These are phyloP conservation scores for Pelobates cultripes DNA, from an alignment of 2,797 vertebrate genomes.

Conservation along the genomic window DNA sequence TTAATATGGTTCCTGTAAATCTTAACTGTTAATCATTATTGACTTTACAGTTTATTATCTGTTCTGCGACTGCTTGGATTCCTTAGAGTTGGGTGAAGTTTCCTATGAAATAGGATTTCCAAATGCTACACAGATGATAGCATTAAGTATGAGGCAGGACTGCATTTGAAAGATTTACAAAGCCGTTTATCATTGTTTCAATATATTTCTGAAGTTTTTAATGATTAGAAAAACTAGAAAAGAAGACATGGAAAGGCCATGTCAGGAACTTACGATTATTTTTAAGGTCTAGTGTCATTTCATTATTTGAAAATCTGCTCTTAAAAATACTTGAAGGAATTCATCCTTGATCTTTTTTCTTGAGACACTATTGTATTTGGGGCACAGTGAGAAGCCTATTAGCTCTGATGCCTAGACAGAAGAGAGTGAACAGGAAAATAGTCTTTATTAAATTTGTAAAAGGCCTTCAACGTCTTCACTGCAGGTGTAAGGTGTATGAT, in stretches of 20 bases:
- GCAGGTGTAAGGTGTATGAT: conserved; percentile 56
- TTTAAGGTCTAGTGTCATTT: conserved; percentile 51
- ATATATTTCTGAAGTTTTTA: conserved; percentile 45
- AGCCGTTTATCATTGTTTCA: conserved; percentile 52
- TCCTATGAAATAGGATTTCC: too few relatives aligned
- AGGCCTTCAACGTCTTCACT: conserved; percentile 56
- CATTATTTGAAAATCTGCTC: conserved; percentile 61
- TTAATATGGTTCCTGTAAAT: too few relatives aligned
- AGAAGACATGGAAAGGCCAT: conserved; percentile 37
- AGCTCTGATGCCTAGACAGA: conserved; percentile 59
- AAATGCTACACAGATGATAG: background rate
- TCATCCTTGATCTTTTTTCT: conserved; percentile 62
- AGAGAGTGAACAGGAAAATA: conserved; percentile 54
- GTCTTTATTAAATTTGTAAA: conserved; percentile 58
- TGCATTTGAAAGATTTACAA: conserved; percentile 7
- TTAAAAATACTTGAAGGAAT: conserved; percentile 56
- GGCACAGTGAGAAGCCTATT: conserved; percentile 60
- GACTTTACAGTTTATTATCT: background rate
- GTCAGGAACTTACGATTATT: conserved; percentile 43
- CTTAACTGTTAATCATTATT: background rate
- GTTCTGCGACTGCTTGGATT: too few relatives aligned
- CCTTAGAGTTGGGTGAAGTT: too few relatives aligned
- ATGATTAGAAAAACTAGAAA: conserved; percentile 34
- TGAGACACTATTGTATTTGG: conserved; percentile 55
- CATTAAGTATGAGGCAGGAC: background rate